A percentile compares a stretch with the other conserved stretches of the same genome.
Evolutionary conservation across 2,888 invertebrate species (phyloP).

Genomic region (Anaspis maculata): DNA sequence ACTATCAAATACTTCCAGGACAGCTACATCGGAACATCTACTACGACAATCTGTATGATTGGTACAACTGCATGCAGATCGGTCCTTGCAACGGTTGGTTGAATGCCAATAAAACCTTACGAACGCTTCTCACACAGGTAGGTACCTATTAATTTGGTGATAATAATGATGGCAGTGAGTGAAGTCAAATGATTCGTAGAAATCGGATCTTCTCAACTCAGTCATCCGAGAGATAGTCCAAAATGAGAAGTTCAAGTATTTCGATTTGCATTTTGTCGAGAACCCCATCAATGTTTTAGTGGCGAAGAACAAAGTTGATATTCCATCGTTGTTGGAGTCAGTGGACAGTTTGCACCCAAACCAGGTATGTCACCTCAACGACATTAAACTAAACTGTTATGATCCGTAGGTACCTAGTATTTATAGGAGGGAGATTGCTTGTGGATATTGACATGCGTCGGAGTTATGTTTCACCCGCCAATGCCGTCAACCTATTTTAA

Average conservation of each 20-base stretch:
- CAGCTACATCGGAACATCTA: conserved; percentile 37
- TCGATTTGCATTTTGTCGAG: conserved; percentile 25
- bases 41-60: conserved; percentile 42
- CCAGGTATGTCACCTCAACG: conserved; percentile 28
- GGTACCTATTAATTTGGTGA: conserved; percentile 2
- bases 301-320: conserved; percentile 20
- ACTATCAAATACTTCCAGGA: too few relatives aligned
- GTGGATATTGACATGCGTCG: too few relatives aligned
- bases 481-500: too few relatives aligned
- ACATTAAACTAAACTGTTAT: too few relatives aligned
- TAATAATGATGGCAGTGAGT: too few relatives aligned
- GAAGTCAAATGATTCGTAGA: conserved; percentile 16
- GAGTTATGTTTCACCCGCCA: too few relatives aligned
- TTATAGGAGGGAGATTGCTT: too few relatives aligned
- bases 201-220: conserved; percentile 21
- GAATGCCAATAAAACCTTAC: conserved; percentile 38
- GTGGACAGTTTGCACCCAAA: conserved; percentile 33
- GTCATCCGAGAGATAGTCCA: conserved; percentile 24
- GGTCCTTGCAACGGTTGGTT: conserved; percentile 44
- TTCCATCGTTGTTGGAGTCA: conserved; percentile 28
- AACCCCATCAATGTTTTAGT: conserved; percentile 28
- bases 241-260: conserved; percentile 21
- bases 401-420: too few relatives aligned
- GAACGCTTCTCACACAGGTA: conserved; percentile 36
- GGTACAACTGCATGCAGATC: conserved; percentile 44